A percentile compares a stretch with the other conserved stretches of the same genome.
These are phyloP conservation scores for Antechinus flavipes DNA, from an alignment of 2,113 vertebrate species.

Conservation along the genomic window DNA sequence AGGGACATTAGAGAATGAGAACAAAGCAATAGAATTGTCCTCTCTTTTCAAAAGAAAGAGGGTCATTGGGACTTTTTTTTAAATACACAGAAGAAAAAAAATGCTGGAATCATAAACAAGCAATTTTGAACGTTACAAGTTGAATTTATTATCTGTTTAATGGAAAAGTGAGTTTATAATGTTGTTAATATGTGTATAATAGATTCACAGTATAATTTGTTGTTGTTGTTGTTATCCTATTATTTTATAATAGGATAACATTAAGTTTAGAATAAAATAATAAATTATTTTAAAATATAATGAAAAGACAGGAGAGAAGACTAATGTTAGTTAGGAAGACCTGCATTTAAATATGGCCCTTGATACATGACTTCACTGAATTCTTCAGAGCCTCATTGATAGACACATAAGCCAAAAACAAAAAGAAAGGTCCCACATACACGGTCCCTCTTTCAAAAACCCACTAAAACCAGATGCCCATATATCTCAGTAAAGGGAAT, in stretches of 20 bases:
- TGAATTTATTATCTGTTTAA: not conserved
- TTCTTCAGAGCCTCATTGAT: not conserved
- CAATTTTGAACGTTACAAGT: not conserved
- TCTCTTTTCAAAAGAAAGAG: not conserved
- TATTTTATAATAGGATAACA: not conserved
- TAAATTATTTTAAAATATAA: not conserved
- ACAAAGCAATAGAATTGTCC: not conserved
- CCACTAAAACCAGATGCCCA: not conserved
- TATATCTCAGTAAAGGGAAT: not conserved
- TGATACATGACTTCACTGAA: not conserved
- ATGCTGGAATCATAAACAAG: not conserved
- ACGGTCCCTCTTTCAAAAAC: not conserved
- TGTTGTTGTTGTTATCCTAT: not conserved
- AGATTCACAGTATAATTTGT: not conserved
- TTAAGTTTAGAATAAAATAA: not conserved
- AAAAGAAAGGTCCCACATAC: not conserved
- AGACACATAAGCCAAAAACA: not conserved
- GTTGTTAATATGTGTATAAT: not conserved
- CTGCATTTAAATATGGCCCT: not conserved
- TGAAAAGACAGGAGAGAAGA: not conserved
- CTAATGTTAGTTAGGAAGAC: not conserved
- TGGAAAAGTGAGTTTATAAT: not conserved
- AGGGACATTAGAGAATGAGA: not conserved
- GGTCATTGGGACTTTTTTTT: not conserved
- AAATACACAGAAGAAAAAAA: not conserved